Evolutionary conservation across 2,888 invertebrate species (phyloP), one percentile per base, ranked within the genome.

Genomic region (Marronus borbonicus): DNA sequence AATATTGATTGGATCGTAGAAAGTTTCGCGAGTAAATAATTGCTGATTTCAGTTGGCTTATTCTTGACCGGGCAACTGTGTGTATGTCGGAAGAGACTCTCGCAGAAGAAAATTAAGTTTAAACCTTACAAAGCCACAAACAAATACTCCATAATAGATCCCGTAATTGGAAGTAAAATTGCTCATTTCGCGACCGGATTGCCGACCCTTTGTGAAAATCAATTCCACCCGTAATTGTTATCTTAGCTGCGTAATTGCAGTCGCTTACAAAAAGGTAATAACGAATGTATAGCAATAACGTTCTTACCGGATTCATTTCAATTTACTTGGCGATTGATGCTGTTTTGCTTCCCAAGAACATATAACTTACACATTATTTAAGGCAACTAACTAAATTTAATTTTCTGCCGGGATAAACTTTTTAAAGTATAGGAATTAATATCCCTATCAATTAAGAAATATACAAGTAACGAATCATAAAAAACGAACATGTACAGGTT

Each of bases 141-240:
- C 82, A 82, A 83, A 83, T 81, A 81, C 77, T 79, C 80, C 79
- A 28, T 50, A 66, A 76, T 66, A 55, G 66, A 65, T 52, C 50
- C 62, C n/a, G 77, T 83, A 83, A 83, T 83, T 83, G 83, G 80
- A 82, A 80, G 80, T 82, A 81, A 81, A 82, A 84, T 84, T 83
- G 83, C 80, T 81, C 83, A 80, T 82, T 83, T 81, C 77, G 80
- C 80, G 75, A 81, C 72, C 76, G 82, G 80, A 82, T 80, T 82
- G 79, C 44, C 52, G 78, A 76, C 60, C 79, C 76, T 78, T 80
- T 69, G 79, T 76, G 70, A 52, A 79, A 81, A 81, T 82, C 81
- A 82, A 83, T 82, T 81, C 70, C 76, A 70, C 44, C 72, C 76
- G 82, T 81, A 81, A 83, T 83, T 82, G 80, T 80, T 81, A 77